Conservation (phyloP, 92 coral and sea anemone genomes). For the Parazoanthus darwini region DNA sequence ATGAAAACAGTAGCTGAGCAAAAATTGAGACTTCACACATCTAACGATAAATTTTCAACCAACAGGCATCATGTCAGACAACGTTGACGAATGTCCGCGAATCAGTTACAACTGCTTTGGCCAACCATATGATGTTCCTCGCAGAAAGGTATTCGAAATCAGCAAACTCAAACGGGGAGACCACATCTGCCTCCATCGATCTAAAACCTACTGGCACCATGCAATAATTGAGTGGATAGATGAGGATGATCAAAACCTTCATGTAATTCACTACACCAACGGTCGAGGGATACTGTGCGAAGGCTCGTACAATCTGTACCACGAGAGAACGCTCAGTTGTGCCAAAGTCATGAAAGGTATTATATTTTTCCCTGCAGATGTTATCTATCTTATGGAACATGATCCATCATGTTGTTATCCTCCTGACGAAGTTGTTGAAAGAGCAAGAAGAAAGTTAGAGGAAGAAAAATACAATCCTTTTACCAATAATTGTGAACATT, state of each 20-base stretch:
- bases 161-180: background rate
- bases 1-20: no score
- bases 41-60: background rate
- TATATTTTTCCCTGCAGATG: background rate
- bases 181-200: constrained; percentile 20
- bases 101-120: constrained; percentile 3
- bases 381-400: constrained; percentile 10
- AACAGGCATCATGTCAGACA: background rate
- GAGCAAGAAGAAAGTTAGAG: constrained; percentile 36
- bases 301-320: background rate
- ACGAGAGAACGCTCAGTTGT: background rate
- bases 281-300: background rate
- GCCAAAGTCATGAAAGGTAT: background rate
- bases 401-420: background rate
- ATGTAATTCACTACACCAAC: constrained; percentile 23
- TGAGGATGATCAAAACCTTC: background rate
- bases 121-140: constrained; percentile 7
- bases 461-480: constrained; percentile 17
- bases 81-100: background rate
- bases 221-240: constrained; percentile 26
- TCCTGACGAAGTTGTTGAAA: background rate
- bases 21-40: no score
- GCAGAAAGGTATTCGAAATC: background rate
- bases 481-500: constrained; percentile 46
- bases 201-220: constrained; percentile 27